Percentiles rank a stretch among this genome's conserved stretches.
These are phyloP conservation scores for Drosophila orosa DNA, from an alignment of 1,140 invertebrate species.

Conservation along the genomic window DNA sequence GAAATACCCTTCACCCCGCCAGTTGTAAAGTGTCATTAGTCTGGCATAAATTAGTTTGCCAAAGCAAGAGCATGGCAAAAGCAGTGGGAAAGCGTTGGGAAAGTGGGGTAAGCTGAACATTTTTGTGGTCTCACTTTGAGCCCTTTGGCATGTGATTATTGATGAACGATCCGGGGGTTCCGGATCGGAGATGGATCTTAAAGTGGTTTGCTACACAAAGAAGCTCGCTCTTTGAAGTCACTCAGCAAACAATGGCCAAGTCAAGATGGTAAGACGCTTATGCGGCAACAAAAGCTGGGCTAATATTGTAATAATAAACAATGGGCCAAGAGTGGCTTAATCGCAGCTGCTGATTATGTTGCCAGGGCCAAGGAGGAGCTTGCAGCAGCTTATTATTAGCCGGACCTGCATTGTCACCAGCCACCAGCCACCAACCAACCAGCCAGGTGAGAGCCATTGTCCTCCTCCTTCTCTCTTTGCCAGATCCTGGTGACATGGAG, in stretches of 20 bases:
- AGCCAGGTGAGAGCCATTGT: slow-evolving; percentile 25
- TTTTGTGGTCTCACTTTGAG: slow-evolving; percentile 74
- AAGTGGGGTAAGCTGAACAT: slow-evolving; percentile 31
- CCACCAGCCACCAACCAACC: slow-evolving; percentile 15
- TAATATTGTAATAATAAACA: slow-evolving; percentile 83
- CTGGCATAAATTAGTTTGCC: slow-evolving; percentile 80
- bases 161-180: slow-evolving; percentile 72
- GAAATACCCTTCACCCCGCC: background rate
- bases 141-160: slow-evolving; percentile 77
- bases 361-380: slow-evolving; percentile 52
- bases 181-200: slow-evolving; percentile 41
- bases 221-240: slow-evolving; percentile 62
- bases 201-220: slow-evolving; percentile 36
- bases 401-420: slow-evolving; percentile 21
- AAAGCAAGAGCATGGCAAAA: slow-evolving; percentile 9
- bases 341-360: slow-evolving; percentile 81
- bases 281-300: slow-evolving; percentile 73
- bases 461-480: background rate
- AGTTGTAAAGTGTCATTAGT: slow-evolving; percentile 81
- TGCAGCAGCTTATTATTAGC: slow-evolving; percentile 30
- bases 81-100: background rate
- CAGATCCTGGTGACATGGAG: slow-evolving; percentile 19
- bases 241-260: slow-evolving; percentile 48
- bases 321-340: slow-evolving; percentile 78
- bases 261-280: slow-evolving; percentile 44